Conservation (phyloP, 2,888 invertebrate species). For the Chrysolina oricalcia region DNA sequence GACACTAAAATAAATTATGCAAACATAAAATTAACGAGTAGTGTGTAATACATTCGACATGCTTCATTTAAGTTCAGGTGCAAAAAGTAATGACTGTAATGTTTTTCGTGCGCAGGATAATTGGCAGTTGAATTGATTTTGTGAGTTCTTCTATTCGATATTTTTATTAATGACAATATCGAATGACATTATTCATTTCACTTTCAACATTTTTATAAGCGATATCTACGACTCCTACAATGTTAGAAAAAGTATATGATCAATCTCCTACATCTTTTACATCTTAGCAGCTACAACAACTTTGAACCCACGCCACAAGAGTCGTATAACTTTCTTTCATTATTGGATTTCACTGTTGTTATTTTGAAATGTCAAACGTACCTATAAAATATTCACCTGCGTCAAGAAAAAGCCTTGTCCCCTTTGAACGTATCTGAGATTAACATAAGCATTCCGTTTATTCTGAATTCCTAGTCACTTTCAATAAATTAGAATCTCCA, state of each 20-base stretch:
- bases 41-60: conserved; percentile 39
- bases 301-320: background rate
- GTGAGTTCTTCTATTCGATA: background rate
- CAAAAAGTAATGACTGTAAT: conserved; percentile 25
- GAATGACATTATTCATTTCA: too few species aligned
- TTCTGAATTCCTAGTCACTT: conserved; percentile 44
- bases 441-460: conserved; percentile 56
- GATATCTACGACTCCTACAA: background rate
- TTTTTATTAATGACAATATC: too few species aligned
- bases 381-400: conserved; percentile 9
- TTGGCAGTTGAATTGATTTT: background rate
- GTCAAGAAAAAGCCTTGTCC: background rate
- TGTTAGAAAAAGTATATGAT: background rate
- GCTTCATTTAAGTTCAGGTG: conserved; percentile 32
- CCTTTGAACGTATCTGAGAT: conserved; percentile 25
- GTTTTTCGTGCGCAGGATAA: conserved; percentile 4
- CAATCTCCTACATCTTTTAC: background rate
- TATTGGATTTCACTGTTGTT: background rate
- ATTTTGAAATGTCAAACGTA: conserved; percentile 11
- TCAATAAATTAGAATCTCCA: conserved; percentile 44
- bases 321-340: conserved; percentile 3
- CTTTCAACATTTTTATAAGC: too few species aligned
- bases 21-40: conserved; percentile 51
- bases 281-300: background rate
- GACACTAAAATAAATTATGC: conserved; percentile 58